Evolutionary conservation across 92 coral and sea anemone species (phyloP).

Genomic region (Zoanthus gigantus): DNA sequence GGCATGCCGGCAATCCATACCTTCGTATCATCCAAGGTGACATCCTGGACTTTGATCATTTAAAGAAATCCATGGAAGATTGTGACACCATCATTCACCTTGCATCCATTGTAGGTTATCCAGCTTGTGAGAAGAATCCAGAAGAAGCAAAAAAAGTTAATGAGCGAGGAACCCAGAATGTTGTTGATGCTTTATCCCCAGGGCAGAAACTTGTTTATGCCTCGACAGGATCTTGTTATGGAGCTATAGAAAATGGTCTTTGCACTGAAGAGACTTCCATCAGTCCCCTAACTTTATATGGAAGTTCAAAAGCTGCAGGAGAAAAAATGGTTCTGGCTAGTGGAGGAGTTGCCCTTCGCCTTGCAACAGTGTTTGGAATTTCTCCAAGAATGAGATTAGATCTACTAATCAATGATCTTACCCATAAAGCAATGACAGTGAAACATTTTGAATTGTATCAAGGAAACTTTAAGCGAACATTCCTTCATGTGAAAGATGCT

Average conservation of each 20-base stretch:
- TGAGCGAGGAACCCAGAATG: conserved; percentile 88
- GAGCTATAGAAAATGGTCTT: conserved; percentile 85
- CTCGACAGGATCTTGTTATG: conserved; percentile 97
- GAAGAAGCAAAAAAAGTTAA: conserved; percentile 71
- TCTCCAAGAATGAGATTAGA: conserved; percentile 91
- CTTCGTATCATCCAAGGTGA: conserved; percentile 82
- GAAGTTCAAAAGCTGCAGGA: conserved; percentile 88
- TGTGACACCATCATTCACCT: conserved; percentile 83
- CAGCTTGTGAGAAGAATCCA: conserved; percentile 92
- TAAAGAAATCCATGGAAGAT: conserved; percentile 61
- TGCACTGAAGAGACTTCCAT: conserved; percentile 93
- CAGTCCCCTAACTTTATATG: conserved; percentile 89
- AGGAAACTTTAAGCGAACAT: conserved; percentile 92
- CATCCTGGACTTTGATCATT: conserved; percentile 71
- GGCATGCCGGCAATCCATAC: conserved; percentile 66
- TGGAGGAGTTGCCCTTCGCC: conserved; percentile 83
- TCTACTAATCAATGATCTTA: conserved; percentile 89
- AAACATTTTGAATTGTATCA: conserved; percentile 90
- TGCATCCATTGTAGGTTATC: conserved; percentile 95
- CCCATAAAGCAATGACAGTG: conserved; percentile 85
- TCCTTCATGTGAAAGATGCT: conserved; percentile 95
- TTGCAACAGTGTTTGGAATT: conserved; percentile 95
- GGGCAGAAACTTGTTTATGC: conserved; percentile 87
- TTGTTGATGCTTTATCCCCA: conserved; percentile 64
- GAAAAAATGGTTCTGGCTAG: conserved; percentile 72